Evolutionary conservation across 2,888 invertebrate genomes (phyloP), one percentile per base, ranked within the genome.

Genomic region (Lottia gigantea): DNA sequence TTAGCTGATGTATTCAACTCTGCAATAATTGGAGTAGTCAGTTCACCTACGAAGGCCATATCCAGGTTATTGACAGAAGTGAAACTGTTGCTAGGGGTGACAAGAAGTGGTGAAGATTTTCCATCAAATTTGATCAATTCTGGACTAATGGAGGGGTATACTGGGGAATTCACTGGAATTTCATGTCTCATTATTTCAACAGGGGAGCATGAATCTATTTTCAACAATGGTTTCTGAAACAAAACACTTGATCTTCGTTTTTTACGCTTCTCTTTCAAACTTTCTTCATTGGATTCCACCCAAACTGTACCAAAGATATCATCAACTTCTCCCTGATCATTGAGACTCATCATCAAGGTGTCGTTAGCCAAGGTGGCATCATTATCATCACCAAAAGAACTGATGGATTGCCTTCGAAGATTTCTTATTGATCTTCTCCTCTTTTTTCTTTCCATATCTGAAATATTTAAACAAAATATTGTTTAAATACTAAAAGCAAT

Each of bases 401-500:
- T 55, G 45, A 65, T 65, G 40, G 65, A 65, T 23, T 45, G 65
- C 8, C 65, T 31, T 12, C 65, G 40, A 14, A 65, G 45, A 46
- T 65, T 65, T 65, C 65, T 15, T n/a, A 65, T 65, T 16, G 65
- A 65, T 65, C 65, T 15, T 45, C 65, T 45, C 23, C 65, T 31
- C 65, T 65, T 65, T n/a, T 45, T 65, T 65, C 23, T 65, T n/a
- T 45, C 46, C 46, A 45, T 65, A 15, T 46, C 55, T 55, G 11
- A 55, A 55, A 19, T 55, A 19, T 3, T 19, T 16, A 19, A 55
- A 55, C 7, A 19, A n/a, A 55, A 55, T n/a, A 55, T 19, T 55
- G 12, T 19, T 55, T 55, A 55, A 55, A 49, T n/a, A n/a, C n/a
- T n/a, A n/a, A n/a, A n/a, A n/a, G n/a, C n/a, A n/a, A n/a, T n/a